Percentiles rank a stretch among this genome's conserved stretches.
Evolutionary conservation across 1,140 invertebrate genomes (phyloP).

Genomic region (Dufourea novaeangliae): DNA sequence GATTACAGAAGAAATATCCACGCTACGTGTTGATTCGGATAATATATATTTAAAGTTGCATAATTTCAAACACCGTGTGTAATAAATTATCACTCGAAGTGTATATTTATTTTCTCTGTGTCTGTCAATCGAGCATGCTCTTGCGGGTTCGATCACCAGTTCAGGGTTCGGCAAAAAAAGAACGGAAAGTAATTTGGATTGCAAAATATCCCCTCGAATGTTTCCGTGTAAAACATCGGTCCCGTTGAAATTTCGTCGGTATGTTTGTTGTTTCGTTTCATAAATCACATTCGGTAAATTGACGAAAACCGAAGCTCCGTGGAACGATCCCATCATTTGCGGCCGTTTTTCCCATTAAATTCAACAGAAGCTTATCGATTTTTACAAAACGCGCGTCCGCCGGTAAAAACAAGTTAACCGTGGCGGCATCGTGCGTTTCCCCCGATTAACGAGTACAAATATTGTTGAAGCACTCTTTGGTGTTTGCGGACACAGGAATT

Average conservation of each 20-base stretch:
- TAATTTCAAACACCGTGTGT: no score
- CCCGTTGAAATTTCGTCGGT: no score
- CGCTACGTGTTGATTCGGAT: no score
- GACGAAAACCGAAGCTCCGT: not conserved
- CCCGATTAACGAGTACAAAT: constrained; percentile 40
- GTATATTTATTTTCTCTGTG: not conserved
- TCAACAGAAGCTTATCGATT: constrained; percentile 38
- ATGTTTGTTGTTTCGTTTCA: not conserved
- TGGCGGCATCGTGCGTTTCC: constrained; percentile 35
- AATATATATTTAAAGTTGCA: no score
- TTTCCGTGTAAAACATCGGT: not conserved
- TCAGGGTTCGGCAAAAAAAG: no score
- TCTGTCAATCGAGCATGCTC: not conserved
- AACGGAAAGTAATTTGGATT: not conserved
- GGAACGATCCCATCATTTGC: constrained; percentile 20
- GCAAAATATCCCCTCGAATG: not conserved
- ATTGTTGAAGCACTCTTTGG: constrained; percentile 39
- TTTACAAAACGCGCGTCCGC: constrained; percentile 19
- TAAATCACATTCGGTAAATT: constrained; percentile 10
- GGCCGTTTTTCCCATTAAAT: constrained; percentile 21
- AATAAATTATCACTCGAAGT: no score
- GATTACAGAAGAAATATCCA: no score
- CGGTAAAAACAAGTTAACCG: constrained; percentile 42
- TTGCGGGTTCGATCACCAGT: not conserved
- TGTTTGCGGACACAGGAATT: constrained; percentile 28